Evolutionary conservation across 2,888 invertebrate genomes (phyloP), one percentile per base, ranked within the genome.

Genomic region (Rotaria macrura): DNA sequence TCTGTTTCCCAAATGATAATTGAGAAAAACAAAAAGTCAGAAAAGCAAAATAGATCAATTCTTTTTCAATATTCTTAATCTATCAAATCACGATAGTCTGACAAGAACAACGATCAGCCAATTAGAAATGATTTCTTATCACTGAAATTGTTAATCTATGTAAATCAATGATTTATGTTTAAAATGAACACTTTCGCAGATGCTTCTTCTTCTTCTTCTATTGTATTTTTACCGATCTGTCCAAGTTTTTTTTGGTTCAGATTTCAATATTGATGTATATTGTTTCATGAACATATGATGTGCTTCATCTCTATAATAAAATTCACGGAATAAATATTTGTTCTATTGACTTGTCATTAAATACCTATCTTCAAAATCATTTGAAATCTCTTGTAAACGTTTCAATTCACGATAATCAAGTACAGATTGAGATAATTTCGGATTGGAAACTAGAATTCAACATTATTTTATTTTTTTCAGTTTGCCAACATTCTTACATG

Each of bases 221-320:
- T 6, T 54, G 5, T 23, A 54, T 54, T 12, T 20, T 65, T 65
- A 65, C 65, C 65, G 65, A 65, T 34, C 6, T 38, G 34, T 17
- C 65, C 65, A 65, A 14, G 1, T 6, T 65, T 17, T 14, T 14
- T 20, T 65, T 17, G 65, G 14, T 29, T 38, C 20, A 43, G 43
- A 25, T 79, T 79, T 79, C 9, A 79, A 23, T 43, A 79, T 43
- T 23, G 79, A 79, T 79, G 14, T 10, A 79, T 86, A 86, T 38
- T 84, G 84, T 54, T 84, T 57, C 86, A 86, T 86, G 43, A 86
- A 86, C 40, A 54, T 55, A 47, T 84, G 23, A 85, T 86, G 86
- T 29, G 54, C 25, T 84, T 84, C 43, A 55, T 79, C 83, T 79
- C 86, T 86, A 84, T 25, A 79, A 43, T 43, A 40, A 25, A 79